phyloP scores from a whole-genome alignment of 2,113 vertebrate genomes.

The Aviceda subcristata region DNA sequence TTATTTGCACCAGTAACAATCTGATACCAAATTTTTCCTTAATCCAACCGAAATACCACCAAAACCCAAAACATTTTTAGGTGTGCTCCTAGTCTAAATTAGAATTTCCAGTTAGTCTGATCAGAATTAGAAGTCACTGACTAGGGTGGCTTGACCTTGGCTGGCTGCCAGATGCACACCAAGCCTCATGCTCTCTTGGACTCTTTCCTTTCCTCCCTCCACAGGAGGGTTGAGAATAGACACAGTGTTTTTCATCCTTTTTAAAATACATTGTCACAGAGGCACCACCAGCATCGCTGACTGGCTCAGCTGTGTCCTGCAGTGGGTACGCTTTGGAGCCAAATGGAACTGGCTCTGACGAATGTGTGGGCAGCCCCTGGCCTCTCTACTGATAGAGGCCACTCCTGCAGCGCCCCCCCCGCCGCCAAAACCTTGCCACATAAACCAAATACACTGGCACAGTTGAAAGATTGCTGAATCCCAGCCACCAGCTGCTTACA shows the following conservation, averaged over 20 bases:
- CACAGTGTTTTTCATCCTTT: not conserved
- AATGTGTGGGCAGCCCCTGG: not conserved
- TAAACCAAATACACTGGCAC: not conserved
- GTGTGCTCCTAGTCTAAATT: not conserved
- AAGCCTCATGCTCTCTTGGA: fast-evolving
- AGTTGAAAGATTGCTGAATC: not conserved
- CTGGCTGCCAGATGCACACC: not conserved
- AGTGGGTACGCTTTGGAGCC: not conserved
- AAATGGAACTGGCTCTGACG: not conserved
- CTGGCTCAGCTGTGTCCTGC: not conserved
- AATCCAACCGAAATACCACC: not conserved
- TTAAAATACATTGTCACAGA: not conserved
- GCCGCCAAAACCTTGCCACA: not conserved
- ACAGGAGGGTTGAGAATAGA: not conserved
- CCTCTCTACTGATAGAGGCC: not conserved
- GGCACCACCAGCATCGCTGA: not conserved
- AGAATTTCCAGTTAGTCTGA: not conserved
- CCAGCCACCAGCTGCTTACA: not conserved
- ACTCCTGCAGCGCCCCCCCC: not conserved
- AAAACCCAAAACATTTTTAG: not conserved
- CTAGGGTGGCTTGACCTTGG: not conserved
- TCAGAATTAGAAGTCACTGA: not conserved
- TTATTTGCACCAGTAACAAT: not conserved
- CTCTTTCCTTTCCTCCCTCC: not conserved
- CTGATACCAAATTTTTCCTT: not conserved